phyloP scores from a whole-genome alignment of 2,888 invertebrate species.

The Xestobium rufovillosum region DNA sequence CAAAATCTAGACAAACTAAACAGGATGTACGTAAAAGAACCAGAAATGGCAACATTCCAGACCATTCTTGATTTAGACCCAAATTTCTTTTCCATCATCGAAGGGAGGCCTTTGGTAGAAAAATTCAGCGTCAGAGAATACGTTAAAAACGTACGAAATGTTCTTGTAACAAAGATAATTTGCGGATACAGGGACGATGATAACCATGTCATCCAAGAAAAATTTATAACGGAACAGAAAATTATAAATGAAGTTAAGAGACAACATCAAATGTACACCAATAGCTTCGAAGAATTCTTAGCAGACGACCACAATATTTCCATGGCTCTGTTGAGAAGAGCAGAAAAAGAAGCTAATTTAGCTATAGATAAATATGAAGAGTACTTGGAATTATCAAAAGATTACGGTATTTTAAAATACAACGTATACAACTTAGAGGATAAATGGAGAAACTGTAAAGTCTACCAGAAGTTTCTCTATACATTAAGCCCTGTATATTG shows the following conservation, averaged over 20 bases:
- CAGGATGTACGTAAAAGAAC: conserved; percentile 51
- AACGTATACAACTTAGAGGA: conserved; percentile 54
- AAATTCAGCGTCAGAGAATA: conserved; percentile 54
- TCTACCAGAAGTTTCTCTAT: conserved; percentile 62
- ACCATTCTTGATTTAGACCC: conserved; percentile 59
- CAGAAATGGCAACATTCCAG: conserved; percentile 44
- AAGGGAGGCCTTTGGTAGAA: conserved; percentile 53
- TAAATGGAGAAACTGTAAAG: conserved; percentile 53
- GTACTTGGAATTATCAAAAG: conserved; percentile 43
- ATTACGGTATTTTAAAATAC: conserved; percentile 38
- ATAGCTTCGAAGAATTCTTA: conserved; percentile 54
- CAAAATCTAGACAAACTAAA: conserved; percentile 48
- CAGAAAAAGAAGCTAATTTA: conserved; percentile 43
- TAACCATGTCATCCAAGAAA: conserved; percentile 47
- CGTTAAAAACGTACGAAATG: conserved; percentile 41
- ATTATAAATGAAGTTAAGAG: conserved; percentile 45
- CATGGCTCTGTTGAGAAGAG: conserved; percentile 48
- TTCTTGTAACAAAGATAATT: conserved; percentile 42
- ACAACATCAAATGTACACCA: conserved; percentile 47
- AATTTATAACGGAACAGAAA: conserved; percentile 48
- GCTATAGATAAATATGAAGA: conserved; percentile 44
- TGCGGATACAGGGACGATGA: conserved; percentile 40
- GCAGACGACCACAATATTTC: conserved; percentile 54
- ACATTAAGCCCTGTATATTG: conserved; percentile 57
- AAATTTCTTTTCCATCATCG: conserved; percentile 55